Base-by-base conservation (phyloP, 1,140 invertebrate genomes). In the Orius laevigatus region DNA sequence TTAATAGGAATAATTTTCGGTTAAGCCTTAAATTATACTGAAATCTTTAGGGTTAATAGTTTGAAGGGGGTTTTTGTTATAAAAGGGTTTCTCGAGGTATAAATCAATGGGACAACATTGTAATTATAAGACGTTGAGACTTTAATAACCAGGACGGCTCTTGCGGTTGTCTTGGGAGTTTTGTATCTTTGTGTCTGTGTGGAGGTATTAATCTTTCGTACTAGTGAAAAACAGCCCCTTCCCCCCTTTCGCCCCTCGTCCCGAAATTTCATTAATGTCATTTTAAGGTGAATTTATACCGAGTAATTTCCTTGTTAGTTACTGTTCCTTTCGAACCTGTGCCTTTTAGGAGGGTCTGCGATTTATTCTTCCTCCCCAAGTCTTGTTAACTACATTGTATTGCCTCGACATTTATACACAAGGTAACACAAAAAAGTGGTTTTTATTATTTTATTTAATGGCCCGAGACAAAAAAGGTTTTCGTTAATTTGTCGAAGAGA, bases 251-350 rank as follows among this genome's bases (percentile, higher is more conserved):
- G 16, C 40, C 16, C 16, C 10, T 43, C 20, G 43, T 36, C 32
- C 46, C 38, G 51, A 67, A 65, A 67, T 68, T 68, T 68, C 65
- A 68, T 68, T 68, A 68, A 67, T 62, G 66, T 67, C 66, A 65
- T 67, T 64, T 66, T 65, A 62, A 66, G 63, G 65, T 66, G 59
- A 67, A 68, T 67, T 68, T 67, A 68, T 68, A 63, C 58, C 56
- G 57, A 48, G 65, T 61, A 67, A 68, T 67, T 68, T 68, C 64
- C 64, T 57, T 57, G 56, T 38, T n/a, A 38, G 36, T 38, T 12
- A 38, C 15, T 38, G 36, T 16, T 38, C 15, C 36, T n/a, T 38
- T 16, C n/a, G n/a, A 38, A n/a, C 36, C n/a, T 38, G 36, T 38
- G 36, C 15, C 25, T 25, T 25, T 25, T 25, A 25, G 25, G 25